These are phyloP conservation scores for Lagenorhynchus albirostris DNA, from an alignment of 2,113 vertebrate genomes.

Conservation along the genomic window DNA sequence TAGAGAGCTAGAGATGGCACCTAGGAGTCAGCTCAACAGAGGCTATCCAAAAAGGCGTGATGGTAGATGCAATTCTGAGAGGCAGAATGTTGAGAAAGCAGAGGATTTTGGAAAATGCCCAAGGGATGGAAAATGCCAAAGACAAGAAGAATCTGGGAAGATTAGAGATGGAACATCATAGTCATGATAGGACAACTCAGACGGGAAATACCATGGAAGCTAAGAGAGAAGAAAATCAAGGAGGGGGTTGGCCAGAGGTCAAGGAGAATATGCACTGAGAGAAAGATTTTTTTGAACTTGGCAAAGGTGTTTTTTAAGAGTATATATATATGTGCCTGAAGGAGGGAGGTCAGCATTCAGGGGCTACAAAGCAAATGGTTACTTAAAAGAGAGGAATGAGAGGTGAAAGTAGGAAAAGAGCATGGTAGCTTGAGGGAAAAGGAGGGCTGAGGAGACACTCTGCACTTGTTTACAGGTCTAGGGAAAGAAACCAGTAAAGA, in stretches of 20 bases:
- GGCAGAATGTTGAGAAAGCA: background rate
- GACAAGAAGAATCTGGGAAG: background rate
- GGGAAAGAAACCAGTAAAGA: background rate
- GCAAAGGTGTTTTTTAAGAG: background rate
- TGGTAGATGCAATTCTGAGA: background rate
- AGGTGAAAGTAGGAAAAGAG: background rate
- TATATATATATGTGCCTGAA: background rate
- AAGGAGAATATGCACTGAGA: background rate
- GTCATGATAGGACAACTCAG: background rate
- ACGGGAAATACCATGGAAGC: background rate
- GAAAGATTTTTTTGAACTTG: background rate
- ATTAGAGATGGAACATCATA: background rate
- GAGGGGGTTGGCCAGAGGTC: background rate
- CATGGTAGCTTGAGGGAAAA: background rate
- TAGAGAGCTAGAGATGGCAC: no score
- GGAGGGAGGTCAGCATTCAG: background rate
- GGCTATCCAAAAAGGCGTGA: background rate
- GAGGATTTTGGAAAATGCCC: background rate
- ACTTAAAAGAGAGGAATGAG: background rate
- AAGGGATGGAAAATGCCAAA: background rate
- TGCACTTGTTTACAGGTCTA: background rate
- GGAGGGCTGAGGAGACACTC: accelerated
- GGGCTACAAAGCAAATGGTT: background rate
- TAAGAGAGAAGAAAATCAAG: background rate
- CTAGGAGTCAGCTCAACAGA: background rate